phyloP scores from a whole-genome alignment of 2,797 vertebrate genomes.

The Galagoides demidoff region DNA sequence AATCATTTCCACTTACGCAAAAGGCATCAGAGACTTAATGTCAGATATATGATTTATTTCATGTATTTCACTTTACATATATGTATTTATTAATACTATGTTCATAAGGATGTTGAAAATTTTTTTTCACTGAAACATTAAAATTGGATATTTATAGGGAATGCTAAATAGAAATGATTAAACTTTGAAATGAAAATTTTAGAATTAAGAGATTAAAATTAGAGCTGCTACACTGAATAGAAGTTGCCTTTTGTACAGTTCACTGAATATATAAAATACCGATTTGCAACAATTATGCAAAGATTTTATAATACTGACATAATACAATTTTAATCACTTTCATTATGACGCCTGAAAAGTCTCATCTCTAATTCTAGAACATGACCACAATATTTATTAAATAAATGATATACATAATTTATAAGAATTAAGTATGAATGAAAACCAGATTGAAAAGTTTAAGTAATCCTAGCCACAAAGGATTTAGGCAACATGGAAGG shows the following conservation, averaged over 20 bases:
- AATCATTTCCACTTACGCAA: not conserved
- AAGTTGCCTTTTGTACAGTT: constrained; percentile 48
- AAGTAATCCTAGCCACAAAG: constrained; percentile 8
- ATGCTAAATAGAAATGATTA: constrained; percentile 47
- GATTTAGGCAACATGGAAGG: not conserved
- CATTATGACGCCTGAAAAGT: not conserved
- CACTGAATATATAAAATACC: constrained; percentile 13
- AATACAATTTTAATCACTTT: not conserved
- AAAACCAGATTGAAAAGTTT: constrained; percentile 13
- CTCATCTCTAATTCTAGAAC: constrained; percentile 12
- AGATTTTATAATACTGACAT: not conserved
- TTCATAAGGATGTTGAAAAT: not conserved
- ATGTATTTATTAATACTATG: not conserved
- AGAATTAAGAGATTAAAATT: constrained; percentile 23
- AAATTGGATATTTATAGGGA: constrained; percentile 25
- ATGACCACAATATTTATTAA: constrained; percentile 37
- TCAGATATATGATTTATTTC: not conserved
- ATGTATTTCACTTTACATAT: constrained; percentile 18
- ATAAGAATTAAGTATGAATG: not conserved
- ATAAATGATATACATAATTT: constrained; percentile 36
- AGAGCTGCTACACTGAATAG: constrained; percentile 19
- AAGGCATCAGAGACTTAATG: not conserved
- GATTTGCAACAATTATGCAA: constrained; percentile 14
- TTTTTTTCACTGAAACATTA: constrained; percentile 47
- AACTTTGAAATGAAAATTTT: not conserved